These are phyloP conservation scores for Sebastes trivittatus DNA, from an alignment of 2,797 vertebrate genomes.

Conservation along the genomic window DNA sequence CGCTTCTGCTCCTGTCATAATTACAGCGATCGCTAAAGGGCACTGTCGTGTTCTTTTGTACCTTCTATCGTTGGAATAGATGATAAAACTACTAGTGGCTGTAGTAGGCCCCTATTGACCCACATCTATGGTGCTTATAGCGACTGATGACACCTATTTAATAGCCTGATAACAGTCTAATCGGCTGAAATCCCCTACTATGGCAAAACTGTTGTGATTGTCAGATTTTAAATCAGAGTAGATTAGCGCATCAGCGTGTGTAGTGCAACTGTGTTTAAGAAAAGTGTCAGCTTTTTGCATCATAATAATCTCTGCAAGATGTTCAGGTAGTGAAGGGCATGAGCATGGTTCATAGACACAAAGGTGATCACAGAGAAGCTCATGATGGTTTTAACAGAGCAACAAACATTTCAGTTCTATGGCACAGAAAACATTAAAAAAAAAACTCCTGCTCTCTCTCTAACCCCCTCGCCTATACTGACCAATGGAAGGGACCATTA, in stretches of 20 bases:
- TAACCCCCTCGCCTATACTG: constrained; percentile 75
- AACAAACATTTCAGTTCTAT: constrained; percentile 36
- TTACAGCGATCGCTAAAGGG: too few species aligned
- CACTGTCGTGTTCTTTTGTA: too few species aligned
- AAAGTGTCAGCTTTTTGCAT: constrained; percentile 1
- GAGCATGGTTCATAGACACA: constrained; percentile 68
- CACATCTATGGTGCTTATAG: too few species aligned
- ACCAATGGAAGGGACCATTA: constrained; percentile 92
- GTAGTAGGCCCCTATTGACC: too few species aligned
- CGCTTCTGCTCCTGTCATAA: too few species aligned
- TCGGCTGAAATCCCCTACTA: neutral
- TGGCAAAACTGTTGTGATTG: neutral
- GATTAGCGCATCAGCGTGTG: neutral
- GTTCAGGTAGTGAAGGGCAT: constrained; percentile 47
- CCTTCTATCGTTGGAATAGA: too few species aligned
- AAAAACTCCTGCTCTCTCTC: neutral
- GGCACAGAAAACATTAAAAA: constrained; percentile 21
- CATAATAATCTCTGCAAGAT: constrained; percentile 16
- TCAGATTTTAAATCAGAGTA: neutral
- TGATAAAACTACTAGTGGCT: too few species aligned
- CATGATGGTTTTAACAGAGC: constrained; percentile 49
- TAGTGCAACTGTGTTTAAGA: neutral
- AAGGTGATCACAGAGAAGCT: constrained; percentile 68
- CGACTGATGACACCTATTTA: too few species aligned
- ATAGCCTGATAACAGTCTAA: too few species aligned